A percentile compares a stretch with the other conserved stretches of the same genome.
Evolutionary conservation across 2,888 invertebrate species (phyloP).

Genomic region (Mimachlamys varia): DNA sequence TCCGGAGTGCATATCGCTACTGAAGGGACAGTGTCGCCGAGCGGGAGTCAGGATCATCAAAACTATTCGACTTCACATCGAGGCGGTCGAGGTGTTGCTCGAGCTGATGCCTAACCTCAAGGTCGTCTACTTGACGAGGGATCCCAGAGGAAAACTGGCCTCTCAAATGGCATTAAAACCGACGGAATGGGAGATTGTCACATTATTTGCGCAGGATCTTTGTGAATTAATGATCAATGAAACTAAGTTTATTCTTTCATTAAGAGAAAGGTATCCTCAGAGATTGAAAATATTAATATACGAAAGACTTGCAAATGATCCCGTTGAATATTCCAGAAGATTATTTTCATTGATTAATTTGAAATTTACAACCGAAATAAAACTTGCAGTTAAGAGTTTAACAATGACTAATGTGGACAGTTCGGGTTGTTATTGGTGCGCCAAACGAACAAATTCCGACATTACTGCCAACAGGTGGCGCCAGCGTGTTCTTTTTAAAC

Average conservation of each 20-base stretch:
- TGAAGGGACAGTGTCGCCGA: background rate
- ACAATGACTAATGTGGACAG: background rate
- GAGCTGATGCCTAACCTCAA: background rate
- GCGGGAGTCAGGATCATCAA: background rate
- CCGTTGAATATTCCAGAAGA: background rate
- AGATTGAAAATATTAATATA: constrained; percentile 12
- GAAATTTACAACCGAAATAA: background rate
- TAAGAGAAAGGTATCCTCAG: background rate
- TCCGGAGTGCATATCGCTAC: background rate
- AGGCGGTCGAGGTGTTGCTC: background rate
- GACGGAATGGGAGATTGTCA: background rate
- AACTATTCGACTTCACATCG: background rate
- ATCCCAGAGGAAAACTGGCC: background rate
- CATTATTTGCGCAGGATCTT: background rate
- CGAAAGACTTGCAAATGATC: background rate
- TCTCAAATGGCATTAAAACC: background rate
- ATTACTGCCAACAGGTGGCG: background rate
- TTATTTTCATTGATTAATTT: background rate
- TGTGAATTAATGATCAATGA: background rate
- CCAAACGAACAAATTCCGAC: background rate
- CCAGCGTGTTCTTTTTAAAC: background rate
- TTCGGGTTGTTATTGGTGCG: background rate
- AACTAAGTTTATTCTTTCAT: background rate
- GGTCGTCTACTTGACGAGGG: background rate
- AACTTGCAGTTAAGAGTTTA: background rate